Evolutionary conservation across 64 coral and sea anemone genomes (phyloP), one percentile per base, ranked within the genome.

Genomic region (Orbicella faveolata): DNA sequence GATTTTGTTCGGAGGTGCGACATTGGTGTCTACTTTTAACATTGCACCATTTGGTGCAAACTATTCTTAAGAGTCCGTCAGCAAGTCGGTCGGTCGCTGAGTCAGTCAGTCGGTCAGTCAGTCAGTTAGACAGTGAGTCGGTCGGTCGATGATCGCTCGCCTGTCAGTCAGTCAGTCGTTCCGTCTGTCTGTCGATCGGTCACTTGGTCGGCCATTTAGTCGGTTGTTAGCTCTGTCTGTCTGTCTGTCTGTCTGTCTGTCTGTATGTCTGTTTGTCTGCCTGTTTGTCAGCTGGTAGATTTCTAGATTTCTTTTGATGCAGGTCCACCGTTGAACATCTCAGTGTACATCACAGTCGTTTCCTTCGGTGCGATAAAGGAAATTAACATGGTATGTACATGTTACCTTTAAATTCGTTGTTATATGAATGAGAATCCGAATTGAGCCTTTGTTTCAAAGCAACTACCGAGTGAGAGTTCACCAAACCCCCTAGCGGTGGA

Each of bases 331-430:
- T 64, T 96, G 63, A 96, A 96, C 62, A 83, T 96, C 36, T 91
- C 95, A 34, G 92, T 96, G 1, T 94, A 96, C 63, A 96, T 96
- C 39, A 93, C 95, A 1, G 88, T 96, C 25, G 95, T 96, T 83
- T 84, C 95, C 1, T 90, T 96, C 75, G 90, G 95, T 34, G 87
- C 88, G 15, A 79, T 96, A 89, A 87, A 34, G 63, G 95, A 96
- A 88, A 96, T 92, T 34, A 89, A 96, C 66, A 93, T 96, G 95
- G 95, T 96, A 77, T 3, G 67, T 63, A 13, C 48, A 1, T 26
- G 34, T 34, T 37, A 16, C 55, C 16, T 66, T 21, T 39, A 41
- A 62, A 65, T 63, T 34, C 19, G 17, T 72, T 80, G 17, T 59
- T 59, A 16, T 59, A 16, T 16, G 15, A 59, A 59, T 59, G 55